phyloP scores from a whole-genome alignment of 2,888 invertebrate species.

The Drosophila lutescens region DNA sequence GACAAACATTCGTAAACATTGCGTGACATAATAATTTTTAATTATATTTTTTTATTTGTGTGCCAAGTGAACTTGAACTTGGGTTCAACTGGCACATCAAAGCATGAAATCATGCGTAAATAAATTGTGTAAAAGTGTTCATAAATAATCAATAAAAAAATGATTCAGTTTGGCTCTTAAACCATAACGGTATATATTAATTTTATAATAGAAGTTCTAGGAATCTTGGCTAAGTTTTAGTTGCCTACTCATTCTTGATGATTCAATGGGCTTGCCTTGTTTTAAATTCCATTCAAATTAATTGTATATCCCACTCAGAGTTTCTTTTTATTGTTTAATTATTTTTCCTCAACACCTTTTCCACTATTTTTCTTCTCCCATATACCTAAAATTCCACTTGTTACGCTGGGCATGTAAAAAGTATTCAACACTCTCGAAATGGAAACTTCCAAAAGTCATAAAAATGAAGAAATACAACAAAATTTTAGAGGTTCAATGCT shows the following conservation, averaged over 20 bases:
- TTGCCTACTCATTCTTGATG: conserved; percentile 10
- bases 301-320: conserved; percentile 13
- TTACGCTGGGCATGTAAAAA: conserved; percentile 50
- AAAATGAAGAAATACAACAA: conserved; percentile 33
- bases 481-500: conserved; percentile 65
- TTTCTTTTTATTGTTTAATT: conserved; percentile 32
- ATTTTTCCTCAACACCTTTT: conserved; percentile 19
- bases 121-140: conserved; percentile 42
- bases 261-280: conserved; percentile 18
- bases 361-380: conserved; percentile 22
- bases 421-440: conserved; percentile 39
- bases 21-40: conserved; percentile 75
- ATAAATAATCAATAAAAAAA: conserved; percentile 29
- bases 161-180: not conserved
- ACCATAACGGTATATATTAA: not conserved
- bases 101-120: conserved; percentile 44
- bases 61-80: conserved; percentile 69
- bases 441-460: conserved; percentile 44
- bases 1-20: conserved; percentile 46
- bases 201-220: not conserved
- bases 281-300: conserved; percentile 18
- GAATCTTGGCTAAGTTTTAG: conserved; percentile 3
- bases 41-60: conserved; percentile 49
- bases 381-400: conserved; percentile 62
- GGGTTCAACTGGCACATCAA: conserved; percentile 49